Evolutionary conservation across 1,140 invertebrate genomes (phyloP).

Genomic region (Rhysida immarginata): DNA sequence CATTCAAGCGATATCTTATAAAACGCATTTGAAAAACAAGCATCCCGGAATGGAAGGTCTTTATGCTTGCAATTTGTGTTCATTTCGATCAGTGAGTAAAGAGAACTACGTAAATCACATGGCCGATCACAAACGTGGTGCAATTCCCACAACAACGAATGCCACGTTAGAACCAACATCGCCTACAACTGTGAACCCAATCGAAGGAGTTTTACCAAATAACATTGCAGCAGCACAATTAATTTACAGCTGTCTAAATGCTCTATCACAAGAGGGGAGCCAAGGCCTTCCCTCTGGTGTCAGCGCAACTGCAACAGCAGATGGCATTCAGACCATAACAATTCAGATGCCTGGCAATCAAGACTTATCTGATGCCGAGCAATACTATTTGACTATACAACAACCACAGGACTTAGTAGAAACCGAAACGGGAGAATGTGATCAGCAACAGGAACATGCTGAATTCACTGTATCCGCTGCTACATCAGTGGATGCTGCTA

Average conservation of each 20-base stretch:
- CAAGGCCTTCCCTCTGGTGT: constrained; percentile 31
- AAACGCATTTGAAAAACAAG: constrained; percentile 45
- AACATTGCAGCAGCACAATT: constrained; percentile 38
- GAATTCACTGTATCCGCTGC: background rate
- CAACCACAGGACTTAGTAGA: constrained; percentile 6
- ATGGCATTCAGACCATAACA: constrained; percentile 34
- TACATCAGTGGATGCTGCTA: too few species aligned
- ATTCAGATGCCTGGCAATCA: constrained; percentile 30
- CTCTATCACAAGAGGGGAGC: constrained; percentile 30
- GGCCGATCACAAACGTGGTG: constrained; percentile 38
- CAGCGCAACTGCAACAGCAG: constrained; percentile 30
- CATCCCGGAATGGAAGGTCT: constrained; percentile 42
- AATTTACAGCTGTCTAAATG: constrained; percentile 37
- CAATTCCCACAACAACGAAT: constrained; percentile 23
- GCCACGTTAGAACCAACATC: background rate
- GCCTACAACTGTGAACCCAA: constrained; percentile 15
- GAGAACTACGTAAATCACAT: constrained; percentile 38
- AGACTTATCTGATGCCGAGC: constrained; percentile 10
- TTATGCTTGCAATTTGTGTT: constrained; percentile 40
- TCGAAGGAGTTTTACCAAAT: constrained; percentile 31
- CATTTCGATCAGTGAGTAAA: constrained; percentile 43
- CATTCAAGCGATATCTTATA: constrained; percentile 48
- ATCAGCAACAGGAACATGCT: background rate
- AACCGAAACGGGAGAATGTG: background rate
- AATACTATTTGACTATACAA: constrained; percentile 16